These are phyloP conservation scores for Cyclura pinguis DNA, from an alignment of 2,797 vertebrate species.

Conservation along the genomic window DNA sequence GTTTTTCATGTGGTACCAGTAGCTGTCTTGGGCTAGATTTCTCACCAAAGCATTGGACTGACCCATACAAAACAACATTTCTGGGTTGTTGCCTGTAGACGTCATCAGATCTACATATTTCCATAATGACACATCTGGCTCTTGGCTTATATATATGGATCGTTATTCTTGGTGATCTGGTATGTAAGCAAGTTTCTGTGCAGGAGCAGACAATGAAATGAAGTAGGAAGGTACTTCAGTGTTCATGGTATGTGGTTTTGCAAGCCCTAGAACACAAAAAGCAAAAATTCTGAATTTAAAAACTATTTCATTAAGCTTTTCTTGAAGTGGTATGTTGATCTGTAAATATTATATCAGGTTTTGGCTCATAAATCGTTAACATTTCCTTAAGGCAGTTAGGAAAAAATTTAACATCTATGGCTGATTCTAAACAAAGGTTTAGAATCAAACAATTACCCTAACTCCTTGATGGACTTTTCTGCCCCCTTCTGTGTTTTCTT, in stretches of 20 bases:
- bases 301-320: neutral
- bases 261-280: neutral
- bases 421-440: neutral
- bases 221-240: neutral
- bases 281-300: neutral
- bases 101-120: neutral
- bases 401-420: neutral
- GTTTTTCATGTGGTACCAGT: neutral
- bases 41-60: neutral
- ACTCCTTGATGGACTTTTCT: neutral
- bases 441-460: neutral
- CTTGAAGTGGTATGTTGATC: neutral
- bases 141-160: too few species aligned
- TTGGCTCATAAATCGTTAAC: neutral
- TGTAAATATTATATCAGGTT: neutral
- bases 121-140: neutral
- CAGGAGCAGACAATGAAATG: neutral
- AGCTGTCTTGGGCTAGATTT: neutral
- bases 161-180: neutral
- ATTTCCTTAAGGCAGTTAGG: neutral
- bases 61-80: neutral
- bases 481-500: neutral
- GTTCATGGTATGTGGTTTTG: neutral
- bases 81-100: neutral
- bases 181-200: neutral